phyloP scores from a whole-genome alignment of 2,113 vertebrate genomes.

The Cnemophilus loriae region DNA sequence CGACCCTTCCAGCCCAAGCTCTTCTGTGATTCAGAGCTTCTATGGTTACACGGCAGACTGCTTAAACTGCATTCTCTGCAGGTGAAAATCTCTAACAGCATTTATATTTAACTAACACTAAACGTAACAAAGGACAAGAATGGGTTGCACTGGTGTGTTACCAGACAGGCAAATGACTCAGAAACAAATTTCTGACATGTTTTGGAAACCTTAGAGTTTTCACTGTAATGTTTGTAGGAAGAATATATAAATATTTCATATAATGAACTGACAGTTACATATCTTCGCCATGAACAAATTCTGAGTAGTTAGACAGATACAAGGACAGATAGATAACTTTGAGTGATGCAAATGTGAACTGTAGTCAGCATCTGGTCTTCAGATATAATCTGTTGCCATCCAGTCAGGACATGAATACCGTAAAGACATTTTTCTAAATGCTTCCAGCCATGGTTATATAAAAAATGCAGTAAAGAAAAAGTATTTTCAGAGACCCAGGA shows the following conservation, averaged over 20 bases:
- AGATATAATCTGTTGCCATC: neutral
- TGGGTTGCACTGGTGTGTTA: neutral
- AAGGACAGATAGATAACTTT: neutral
- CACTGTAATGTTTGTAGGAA: neutral
- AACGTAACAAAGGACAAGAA: neutral
- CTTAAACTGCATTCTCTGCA: neutral
- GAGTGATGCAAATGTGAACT: neutral
- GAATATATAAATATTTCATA: neutral
- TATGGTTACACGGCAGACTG: accelerated
- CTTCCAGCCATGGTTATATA: neutral
- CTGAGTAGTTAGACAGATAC: neutral
- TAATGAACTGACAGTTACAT: neutral
- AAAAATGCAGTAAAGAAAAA: neutral
- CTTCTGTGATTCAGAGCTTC: neutral
- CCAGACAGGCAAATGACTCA: neutral
- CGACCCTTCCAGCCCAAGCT: neutral
- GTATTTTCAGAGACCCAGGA: neutral
- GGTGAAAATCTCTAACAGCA: neutral
- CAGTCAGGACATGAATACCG: neutral
- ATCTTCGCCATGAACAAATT: neutral
- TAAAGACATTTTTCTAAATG: neutral
- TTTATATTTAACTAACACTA: neutral
- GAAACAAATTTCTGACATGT: neutral
- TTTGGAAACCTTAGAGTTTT: neutral
- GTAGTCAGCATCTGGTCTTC: neutral